Base-by-base conservation (phyloP, 37 sponge, comb jelly and placozoan genomes). In the Aphrocallistes beatrix region DNA sequence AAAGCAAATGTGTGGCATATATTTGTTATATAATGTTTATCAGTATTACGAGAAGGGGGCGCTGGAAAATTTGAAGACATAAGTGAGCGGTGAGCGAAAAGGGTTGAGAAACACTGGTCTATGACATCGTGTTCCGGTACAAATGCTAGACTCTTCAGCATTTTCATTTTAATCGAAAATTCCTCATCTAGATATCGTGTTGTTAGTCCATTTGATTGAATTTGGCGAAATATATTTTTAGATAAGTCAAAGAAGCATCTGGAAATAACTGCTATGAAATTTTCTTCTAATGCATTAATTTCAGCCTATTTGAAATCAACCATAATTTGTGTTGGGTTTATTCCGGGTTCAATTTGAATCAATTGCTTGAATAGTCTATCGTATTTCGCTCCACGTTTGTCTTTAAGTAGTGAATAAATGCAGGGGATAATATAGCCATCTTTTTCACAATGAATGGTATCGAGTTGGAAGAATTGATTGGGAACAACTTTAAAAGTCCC, bases 401-500 rank as follows among this genome's bases (percentile, higher is more conserved):
- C n/a, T 60, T 19, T 13, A 19, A 19, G n/a, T 25, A 28, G 75
- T 19, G 8, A 19, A 32, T 60, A 60, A 25, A 60, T 25, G n/a
- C 21, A 32, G 75, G 34, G 75, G 10, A 60, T 60, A 25, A 60
- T 60, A 60, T 60, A 60, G n/a, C 75, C 75, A 60, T 60, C 75
- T 60, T 60, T 42, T 60, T 60, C 75, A 13, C 75, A 60, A 30
- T 60, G 75, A 60, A 60, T 60, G 75, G 75, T 60, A 30, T 60
- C 10, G 75, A 60, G 75, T 60, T 60, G 75, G 75, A 60, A 60
- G 75, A 60, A 60, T 60, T 60, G 75, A 60, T 30, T 60, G 10
- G 75, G 21, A 19, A 60, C 75, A 60, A 32, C 75, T 6, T 30
- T 60, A 13, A 60, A 32, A 19, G 75, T 60, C 28, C 17, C 75